Percentiles rank a stretch among this genome's conserved stretches.
These are phyloP conservation scores for Yponomeuta evonymella DNA, from an alignment of 2,888 invertebrate genomes.

Conservation along the genomic window DNA sequence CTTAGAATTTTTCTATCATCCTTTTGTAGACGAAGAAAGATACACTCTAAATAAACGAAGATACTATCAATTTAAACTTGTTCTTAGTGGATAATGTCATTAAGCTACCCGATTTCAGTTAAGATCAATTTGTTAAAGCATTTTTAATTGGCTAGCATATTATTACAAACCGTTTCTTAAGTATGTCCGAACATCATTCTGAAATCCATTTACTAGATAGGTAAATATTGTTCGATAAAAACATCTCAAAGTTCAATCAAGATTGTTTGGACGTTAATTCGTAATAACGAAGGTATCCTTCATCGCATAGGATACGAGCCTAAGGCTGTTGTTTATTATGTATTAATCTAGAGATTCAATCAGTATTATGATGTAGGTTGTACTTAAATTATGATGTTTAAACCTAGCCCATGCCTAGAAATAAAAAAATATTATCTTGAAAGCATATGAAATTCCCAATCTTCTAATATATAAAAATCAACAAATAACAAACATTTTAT, in stretches of 20 bases:
- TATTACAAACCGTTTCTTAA: background rate
- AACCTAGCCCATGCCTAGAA: background rate
- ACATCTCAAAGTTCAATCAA: background rate
- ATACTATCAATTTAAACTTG: background rate
- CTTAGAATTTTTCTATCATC: background rate
- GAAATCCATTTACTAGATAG: background rate
- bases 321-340: background rate
- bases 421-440: too few relatives aligned
- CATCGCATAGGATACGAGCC: background rate
- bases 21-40: conserved; percentile 1
- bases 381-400: conserved; percentile 1
- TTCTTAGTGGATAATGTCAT: background rate
- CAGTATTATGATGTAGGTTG: background rate
- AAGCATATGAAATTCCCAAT: too few relatives aligned
- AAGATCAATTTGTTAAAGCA: background rate
- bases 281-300: background rate
- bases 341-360: conserved; percentile 1
- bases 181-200: background rate
- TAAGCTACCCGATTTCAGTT: background rate
- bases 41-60: background rate
- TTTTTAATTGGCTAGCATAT: background rate
- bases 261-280: background rate
- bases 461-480: too few relatives aligned
- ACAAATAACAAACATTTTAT: too few relatives aligned
- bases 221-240: conserved; percentile 1